Base-by-base conservation (phyloP, 1,140 invertebrate genomes). In the Vanessa tameamea region DNA sequence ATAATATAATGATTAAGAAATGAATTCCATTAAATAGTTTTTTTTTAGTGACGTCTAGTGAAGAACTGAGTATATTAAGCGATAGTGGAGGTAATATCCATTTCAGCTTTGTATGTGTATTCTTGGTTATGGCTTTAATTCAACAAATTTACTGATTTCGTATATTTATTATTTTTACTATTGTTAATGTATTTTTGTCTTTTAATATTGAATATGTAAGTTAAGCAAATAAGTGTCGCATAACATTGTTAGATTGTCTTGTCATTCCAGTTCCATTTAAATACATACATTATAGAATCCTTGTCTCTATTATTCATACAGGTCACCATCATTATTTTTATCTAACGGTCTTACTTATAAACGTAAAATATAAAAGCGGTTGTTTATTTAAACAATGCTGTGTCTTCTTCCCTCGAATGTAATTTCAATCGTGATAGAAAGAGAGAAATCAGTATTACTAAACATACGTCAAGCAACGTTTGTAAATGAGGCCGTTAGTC, bases 121-220 rank as follows among this genome's bases (percentile, higher is more conserved):
- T 64, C 69, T 53, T 68, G 57, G 20, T 63, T 47, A 67, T 68
- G 72, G 72, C 72, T 73, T 73, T 73, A 73, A 73, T 68, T 73
- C 47, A 69, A 31, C 26, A 61, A 47, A 61, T 14, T 67, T 14
- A 59, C 55, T 57, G 67, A 61, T 69, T 55, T 63, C 37, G 59
- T 73, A 14, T 69, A 63, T 73, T 63, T 73, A 73, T 73, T 73
- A 59, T 61, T 73, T 59, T 67, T 43, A 67, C 47, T 73, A 68
- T 59, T 64, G 59, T 61, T 74, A 69, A 69, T 64, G 66, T 68
- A 55, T 68, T 67, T 68, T 68, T 68, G 48, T 57, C 51, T 37
- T 37, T 26, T 15, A 61, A 23, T 68, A 68, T 55, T 55, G 55
- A 61, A 57, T 64, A 48, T 57, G 53, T 20, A 68, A 47, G 51